Conservation (phyloP, 2,797 vertebrate species). For the Gobionotothen gibberifrons region DNA sequence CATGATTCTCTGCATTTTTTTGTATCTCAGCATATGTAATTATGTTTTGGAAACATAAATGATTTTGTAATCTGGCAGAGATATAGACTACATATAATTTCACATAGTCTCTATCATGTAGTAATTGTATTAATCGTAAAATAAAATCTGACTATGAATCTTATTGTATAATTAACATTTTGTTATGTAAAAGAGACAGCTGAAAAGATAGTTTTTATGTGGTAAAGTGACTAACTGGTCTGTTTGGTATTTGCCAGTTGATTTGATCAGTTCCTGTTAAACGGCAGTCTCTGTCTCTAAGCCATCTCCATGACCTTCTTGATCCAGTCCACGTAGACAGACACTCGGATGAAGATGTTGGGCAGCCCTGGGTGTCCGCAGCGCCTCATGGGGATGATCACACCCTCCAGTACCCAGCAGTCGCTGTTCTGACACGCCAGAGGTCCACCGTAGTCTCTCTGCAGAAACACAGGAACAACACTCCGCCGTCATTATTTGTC, state of each 20-base stretch:
- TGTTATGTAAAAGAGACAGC: slow-evolving; percentile 34
- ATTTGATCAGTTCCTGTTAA: slow-evolving; percentile 29
- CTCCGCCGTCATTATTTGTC: slow-evolving; percentile 72
- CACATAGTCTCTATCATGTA: not conserved
- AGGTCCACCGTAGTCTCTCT: slow-evolving; percentile 96
- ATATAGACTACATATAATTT: slow-evolving; percentile 12
- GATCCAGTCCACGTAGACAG: slow-evolving; percentile 96
- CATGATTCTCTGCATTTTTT: slow-evolving; percentile 13
- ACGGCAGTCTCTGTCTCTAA: slow-evolving; percentile 64
- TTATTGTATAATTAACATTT: slow-evolving; percentile 2
- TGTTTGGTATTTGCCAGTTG: slow-evolving; percentile 5
- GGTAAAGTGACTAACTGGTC: slow-evolving; percentile 15
- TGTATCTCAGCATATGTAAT: not conserved
- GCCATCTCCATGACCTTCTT: slow-evolving; percentile 95
- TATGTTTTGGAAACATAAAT: slow-evolving; percentile 2
- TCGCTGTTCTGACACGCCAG: slow-evolving; percentile 93
- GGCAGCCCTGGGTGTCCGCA: slow-evolving; percentile 91
- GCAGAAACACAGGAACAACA: slow-evolving; percentile 73
- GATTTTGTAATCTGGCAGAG: slow-evolving; percentile 14
- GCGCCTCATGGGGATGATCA: slow-evolving; percentile 94
- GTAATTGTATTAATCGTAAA: not conserved
- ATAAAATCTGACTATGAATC: slow-evolving; percentile 22
- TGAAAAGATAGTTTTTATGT: slow-evolving; percentile 4
- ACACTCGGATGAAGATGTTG: slow-evolving; percentile 92
- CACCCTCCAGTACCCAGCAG: slow-evolving; percentile 97